These are phyloP conservation scores for Phaetusa simplex DNA, from an alignment of 2,113 vertebrate genomes.

Conservation along the genomic window DNA sequence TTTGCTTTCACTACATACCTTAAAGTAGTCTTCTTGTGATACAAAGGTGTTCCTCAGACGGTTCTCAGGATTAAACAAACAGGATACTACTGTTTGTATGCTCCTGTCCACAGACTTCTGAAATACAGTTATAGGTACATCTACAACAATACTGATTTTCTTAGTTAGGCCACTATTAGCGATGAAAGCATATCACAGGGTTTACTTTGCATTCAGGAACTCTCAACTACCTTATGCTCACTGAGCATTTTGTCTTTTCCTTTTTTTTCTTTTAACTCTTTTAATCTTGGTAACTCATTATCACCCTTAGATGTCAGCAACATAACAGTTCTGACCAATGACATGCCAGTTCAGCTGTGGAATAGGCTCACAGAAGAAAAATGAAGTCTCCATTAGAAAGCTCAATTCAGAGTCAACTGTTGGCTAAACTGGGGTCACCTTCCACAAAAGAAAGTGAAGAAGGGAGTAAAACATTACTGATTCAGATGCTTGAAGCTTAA, in stretches of 20 bases:
- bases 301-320: neutral
- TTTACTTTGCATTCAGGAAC: neutral
- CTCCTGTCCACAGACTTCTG: conserved; percentile 81
- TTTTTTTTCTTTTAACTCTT: neutral
- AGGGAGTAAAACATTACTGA: neutral
- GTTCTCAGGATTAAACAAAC: conserved; percentile 74
- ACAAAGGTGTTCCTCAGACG: conserved; percentile 68
- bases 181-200: neutral
- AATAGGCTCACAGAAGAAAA: neutral
- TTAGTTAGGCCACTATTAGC: neutral
- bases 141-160: neutral
- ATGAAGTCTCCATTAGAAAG: neutral
- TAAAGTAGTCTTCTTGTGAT: conserved; percentile 74
- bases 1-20: conserved; percentile 64
- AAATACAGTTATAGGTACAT: conserved; percentile 58
- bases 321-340: fast-evolving
- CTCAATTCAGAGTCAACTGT: neutral
- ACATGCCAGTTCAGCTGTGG: neutral
- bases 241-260: neutral
- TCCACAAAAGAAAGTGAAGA: neutral
- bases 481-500: neutral
- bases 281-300: neutral
- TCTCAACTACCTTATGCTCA: neutral
- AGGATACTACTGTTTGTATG: conserved; percentile 79
- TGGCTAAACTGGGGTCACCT: neutral